Percentiles rank a stretch among this genome's conserved stretches.
Evolutionary conservation across 2,888 invertebrate species (phyloP).

Genomic region (Osedax fenrisi): DNA sequence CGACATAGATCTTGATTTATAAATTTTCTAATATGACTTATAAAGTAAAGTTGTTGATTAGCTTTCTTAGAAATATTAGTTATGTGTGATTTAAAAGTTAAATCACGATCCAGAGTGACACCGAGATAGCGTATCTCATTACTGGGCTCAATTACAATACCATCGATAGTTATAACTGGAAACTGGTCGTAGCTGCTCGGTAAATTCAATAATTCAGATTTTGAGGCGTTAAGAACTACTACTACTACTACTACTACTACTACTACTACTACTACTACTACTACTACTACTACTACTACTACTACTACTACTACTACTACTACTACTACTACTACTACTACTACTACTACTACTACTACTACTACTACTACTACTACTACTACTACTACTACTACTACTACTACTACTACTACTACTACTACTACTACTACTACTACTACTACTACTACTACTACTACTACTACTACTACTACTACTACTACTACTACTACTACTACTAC

Average conservation of each 20-base stretch:
- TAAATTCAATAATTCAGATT: too few relatives aligned
- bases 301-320: constrained; percentile 12
- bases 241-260: constrained; percentile 11
- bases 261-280: constrained; percentile 8
- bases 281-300: constrained; percentile 16
- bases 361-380: constrained; percentile 14
- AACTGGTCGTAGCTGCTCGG: too few relatives aligned
- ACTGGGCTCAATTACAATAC: too few relatives aligned
- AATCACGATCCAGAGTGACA: too few relatives aligned
- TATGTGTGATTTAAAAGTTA: too few relatives aligned
- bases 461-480: constrained; percentile 12
- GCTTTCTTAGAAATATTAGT: too few relatives aligned
- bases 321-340: constrained; percentile 14
- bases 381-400: constrained; percentile 14
- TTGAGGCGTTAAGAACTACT: background rate
- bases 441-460: constrained; percentile 14
- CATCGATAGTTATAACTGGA: too few relatives aligned
- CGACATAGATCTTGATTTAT: too few relatives aligned
- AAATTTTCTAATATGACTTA: too few relatives aligned
- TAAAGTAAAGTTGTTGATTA: too few relatives aligned
- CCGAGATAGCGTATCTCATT: too few relatives aligned
- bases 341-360: constrained; percentile 14
- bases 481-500: constrained; percentile 3
- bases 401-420: constrained; percentile 9
- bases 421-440: constrained; percentile 12